Evolutionary conservation across 2,113 vertebrate species (phyloP), one percentile per base, ranked within the genome.

Genomic region (Otis tarda): DNA sequence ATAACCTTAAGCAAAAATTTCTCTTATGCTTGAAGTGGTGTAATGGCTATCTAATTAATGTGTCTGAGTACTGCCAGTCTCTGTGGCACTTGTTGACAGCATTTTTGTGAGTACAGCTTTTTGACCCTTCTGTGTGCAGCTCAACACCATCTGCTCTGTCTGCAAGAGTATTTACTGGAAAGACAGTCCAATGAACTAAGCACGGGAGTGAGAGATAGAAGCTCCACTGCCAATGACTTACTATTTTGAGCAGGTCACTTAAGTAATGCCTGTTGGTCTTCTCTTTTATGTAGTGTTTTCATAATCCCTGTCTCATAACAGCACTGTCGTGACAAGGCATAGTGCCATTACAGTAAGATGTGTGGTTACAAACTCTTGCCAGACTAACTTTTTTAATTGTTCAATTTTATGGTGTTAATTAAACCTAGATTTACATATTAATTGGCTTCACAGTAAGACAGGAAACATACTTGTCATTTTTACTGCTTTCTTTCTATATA

Each of bases 1-100:
- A 91, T 93, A 93, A 94, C 27, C 31, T 91, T 85, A 77, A 88
- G 69, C 65, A 87, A 90, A 95, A 92, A 63, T 41, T 63, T 92
- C 43, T 95, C 24, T 88, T 93, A 65, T 65, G 86, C 73, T 90
- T 91, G 52, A 87, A 97, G 60, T 77, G 85, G 55, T 89, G 21
- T 25, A 85, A 82, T 28, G 74, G 67, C 83, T 96, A 67, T 89
- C 56, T 95, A 65, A 69, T 92, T 85, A 83, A 80, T 6, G 70
- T 39, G 47, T 76, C 73, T 74, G 52, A 78, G 81, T 82, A 30
- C 52, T 91, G 86, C 6, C 74, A 69, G 61, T 28, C 83, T 90
- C 64, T 80, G 8, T 18, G 30, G 56, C 3, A n/a, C 71, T 41
- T 75, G 43, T 14, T 71, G 74, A 56, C 43, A 93, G 79, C 19